Conservation (phyloP, 2,113 vertebrate genomes). For the Proteles cristata region DNA sequence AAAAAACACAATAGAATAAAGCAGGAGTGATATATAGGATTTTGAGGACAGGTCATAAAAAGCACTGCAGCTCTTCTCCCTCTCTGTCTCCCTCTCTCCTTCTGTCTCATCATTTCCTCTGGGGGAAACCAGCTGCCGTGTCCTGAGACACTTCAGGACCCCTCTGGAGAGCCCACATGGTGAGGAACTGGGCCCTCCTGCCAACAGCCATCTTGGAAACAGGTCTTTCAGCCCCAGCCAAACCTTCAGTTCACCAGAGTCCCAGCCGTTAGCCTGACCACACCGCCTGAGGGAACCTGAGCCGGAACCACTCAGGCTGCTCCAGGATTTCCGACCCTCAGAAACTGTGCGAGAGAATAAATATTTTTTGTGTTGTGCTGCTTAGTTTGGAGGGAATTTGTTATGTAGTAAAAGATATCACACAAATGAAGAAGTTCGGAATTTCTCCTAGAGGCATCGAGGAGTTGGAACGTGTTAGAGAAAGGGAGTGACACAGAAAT, state of each 20-base stretch:
- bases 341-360: not conserved
- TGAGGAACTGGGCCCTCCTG: not conserved
- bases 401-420: not conserved
- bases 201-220: not conserved
- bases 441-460: not conserved
- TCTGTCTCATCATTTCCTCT: not conserved
- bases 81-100: too few relatives aligned
- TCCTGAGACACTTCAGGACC: not conserved
- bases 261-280: not conserved
- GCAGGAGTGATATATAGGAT: not conserved
- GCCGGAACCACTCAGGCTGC: not conserved
- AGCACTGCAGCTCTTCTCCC: not conserved
- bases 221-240: not conserved
- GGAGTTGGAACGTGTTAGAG: not conserved
- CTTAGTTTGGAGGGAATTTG: not conserved
- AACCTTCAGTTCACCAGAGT: not conserved
- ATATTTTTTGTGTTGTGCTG: not conserved
- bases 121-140: not conserved
- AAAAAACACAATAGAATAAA: not conserved
- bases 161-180: not conserved
- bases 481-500: not conserved
- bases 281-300: not conserved
- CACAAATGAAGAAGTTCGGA: not conserved
- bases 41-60: not conserved
- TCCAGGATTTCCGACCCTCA: not conserved